Evolutionary conservation across 2,888 invertebrate species (phyloP).

Genomic region (Thalpophila matura): DNA sequence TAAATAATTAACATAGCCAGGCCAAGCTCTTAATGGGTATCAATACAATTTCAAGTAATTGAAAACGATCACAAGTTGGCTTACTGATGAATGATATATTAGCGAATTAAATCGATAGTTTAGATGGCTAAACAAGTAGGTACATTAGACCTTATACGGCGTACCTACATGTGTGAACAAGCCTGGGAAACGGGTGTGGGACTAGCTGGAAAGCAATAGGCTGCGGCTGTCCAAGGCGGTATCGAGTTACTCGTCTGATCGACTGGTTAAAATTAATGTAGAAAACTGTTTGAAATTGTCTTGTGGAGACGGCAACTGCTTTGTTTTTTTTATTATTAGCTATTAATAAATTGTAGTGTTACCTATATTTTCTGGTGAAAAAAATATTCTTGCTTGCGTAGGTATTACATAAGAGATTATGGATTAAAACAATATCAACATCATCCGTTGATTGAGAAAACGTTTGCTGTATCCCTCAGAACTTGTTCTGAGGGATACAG

Average conservation of each 20-base stretch:
- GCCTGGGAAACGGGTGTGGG: slow-evolving; percentile 81
- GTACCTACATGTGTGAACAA: slow-evolving; percentile 67
- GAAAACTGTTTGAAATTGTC: slow-evolving; percentile 33
- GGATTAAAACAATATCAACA: too few relatives aligned
- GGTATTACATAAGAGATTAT: too few relatives aligned
- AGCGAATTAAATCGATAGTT: slow-evolving; percentile 12
- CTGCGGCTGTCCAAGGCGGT: slow-evolving; percentile 75
- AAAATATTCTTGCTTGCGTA: too few relatives aligned
- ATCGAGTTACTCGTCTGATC: slow-evolving; percentile 79
- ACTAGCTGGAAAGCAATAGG: slow-evolving; percentile 80
- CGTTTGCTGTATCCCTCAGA: too few relatives aligned
- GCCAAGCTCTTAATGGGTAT: neutral
- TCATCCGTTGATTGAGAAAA: too few relatives aligned
- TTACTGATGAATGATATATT: neutral
- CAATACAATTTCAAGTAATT: neutral
- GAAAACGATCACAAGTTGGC: neutral
- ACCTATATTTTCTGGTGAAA: too few relatives aligned
- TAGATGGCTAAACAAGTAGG: slow-evolving; percentile 4
- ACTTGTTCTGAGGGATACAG: too few relatives aligned
- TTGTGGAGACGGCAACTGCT: slow-evolving; percentile 62
- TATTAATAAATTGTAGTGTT: too few relatives aligned
- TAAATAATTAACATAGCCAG: neutral
- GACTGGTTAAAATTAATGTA: slow-evolving; percentile 53
- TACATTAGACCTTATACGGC: slow-evolving; percentile 35
- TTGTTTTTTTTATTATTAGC: too few relatives aligned